Evolutionary conservation across 2,888 invertebrate species (phyloP).

Genomic region (Cephus runcator): DNA sequence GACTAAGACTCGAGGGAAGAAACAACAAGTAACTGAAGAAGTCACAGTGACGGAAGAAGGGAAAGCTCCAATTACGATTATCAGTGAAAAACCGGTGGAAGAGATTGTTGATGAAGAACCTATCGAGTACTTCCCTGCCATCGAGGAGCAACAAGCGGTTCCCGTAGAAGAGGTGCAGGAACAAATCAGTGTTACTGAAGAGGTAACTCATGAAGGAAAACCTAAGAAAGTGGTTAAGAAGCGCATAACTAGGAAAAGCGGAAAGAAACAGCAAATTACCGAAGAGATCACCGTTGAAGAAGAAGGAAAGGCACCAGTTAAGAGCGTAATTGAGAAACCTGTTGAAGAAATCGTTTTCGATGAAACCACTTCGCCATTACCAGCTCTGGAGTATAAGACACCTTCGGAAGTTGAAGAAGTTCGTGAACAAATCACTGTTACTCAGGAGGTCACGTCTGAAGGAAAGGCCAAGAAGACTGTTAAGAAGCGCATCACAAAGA

Average conservation of each 20-base stretch:
- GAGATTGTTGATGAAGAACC: conserved; percentile 35
- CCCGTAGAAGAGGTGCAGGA: conserved; percentile 16
- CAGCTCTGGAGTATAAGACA: conserved; percentile 45
- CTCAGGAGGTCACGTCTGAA: conserved; percentile 41
- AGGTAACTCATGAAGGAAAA: conserved; percentile 55
- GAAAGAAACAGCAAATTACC: conserved; percentile 47
- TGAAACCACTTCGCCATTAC: conserved; percentile 5
- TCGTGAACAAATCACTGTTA: conserved; percentile 41
- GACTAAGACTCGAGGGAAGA: conserved; percentile 44
- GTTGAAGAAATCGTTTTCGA: conserved; percentile 11
- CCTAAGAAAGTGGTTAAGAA: conserved; percentile 66
- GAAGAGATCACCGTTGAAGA: conserved; percentile 64
- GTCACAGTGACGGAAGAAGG: conserved; percentile 55
- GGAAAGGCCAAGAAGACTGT: conserved; percentile 43
- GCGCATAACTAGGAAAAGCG: conserved; percentile 15
- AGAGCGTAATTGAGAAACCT: conserved; percentile 42
- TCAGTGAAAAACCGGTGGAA: conserved; percentile 34
- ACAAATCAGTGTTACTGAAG: conserved; percentile 39
- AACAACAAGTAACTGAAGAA: conserved; percentile 48
- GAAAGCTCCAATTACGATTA: conserved; percentile 57
- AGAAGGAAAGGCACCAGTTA: conserved; percentile 62
- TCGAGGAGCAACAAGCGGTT: conserved; percentile 29
- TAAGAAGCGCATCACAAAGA: conserved; percentile 36
- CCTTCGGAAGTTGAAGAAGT: conserved; percentile 43
- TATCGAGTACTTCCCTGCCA: conserved; percentile 28